Evolutionary conservation across 1,140 invertebrate species (phyloP), one percentile per base, ranked within the genome.

Genomic region (Wasmannia auropunctata): DNA sequence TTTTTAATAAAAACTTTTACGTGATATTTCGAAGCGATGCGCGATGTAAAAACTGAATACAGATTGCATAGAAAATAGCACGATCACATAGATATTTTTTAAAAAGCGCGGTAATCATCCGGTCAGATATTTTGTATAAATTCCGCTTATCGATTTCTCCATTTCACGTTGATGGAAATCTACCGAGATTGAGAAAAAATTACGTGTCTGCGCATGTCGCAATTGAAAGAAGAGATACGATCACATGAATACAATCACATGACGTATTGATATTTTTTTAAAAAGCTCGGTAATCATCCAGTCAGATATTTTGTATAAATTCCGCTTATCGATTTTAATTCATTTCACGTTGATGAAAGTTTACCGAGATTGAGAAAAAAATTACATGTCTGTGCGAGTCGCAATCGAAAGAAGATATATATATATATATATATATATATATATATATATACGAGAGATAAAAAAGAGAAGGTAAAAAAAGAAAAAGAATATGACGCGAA

Each of bases 161-260:
- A 43, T 86, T 75, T 81, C 11, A 40, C 34, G 19, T 56, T 70
- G 75, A 51, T 74, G 49, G 7, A 86, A 88, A 86, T 86, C 69
- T 87, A 87, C 54, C 6, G 40, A 74, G 43, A 67, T 75, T 67
- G 49, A n/a, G 69, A 34, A 81, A 76, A 72, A 77, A 56, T 72
- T 16, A 34, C 19, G 8, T 11, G 5, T 37, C 28, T 10, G 3
- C 14, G 22, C 14, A 2, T 49, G n/a, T n/a, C 31, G n/a, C n/a
- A n/a, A n/a, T n/a, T n/a, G n/a, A n/a, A n/a, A n/a, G n/a, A n/a
- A n/a, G n/a, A n/a, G n/a, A n/a, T n/a, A 34, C 8, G 16, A 62
- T 62, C 28, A 28, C n/a, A 69, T 43, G 5, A 4, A 51, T 51
- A 34, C n/a, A n/a, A n/a, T n/a, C n/a, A n/a, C n/a, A n/a, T n/a